These are phyloP conservation scores for Colletes gigas DNA, from an alignment of 1,140 invertebrate species.

Conservation along the genomic window DNA sequence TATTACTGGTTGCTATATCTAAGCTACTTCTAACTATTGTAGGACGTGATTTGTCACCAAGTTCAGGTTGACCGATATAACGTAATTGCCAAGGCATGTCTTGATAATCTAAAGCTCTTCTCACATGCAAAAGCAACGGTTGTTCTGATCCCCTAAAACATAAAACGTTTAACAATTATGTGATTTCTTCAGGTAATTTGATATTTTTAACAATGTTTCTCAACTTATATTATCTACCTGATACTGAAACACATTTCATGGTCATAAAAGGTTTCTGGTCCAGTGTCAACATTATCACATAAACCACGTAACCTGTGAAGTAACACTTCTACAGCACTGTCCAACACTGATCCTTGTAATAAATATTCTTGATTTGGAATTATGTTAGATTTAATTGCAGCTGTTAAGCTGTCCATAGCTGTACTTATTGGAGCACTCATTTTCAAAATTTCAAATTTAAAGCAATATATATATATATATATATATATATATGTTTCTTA, in stretches of 20 bases:
- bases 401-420: constrained; percentile 88
- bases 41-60: constrained; percentile 93
- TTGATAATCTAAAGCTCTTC: constrained; percentile 88
- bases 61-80: constrained; percentile 94
- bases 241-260: constrained; percentile 93
- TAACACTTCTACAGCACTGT: constrained; percentile 95
- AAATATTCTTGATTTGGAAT: constrained; percentile 95
- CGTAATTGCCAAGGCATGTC: constrained; percentile 93
- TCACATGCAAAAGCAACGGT: constrained; percentile 87
- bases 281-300: constrained; percentile 96
- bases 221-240: constrained; percentile 73
- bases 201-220: constrained; percentile 11
- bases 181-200: background rate
- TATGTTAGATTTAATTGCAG: constrained; percentile 90
- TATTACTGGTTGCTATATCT: constrained; percentile 94
- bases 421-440: constrained; percentile 83
- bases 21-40: constrained; percentile 95
- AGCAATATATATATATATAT: no score
- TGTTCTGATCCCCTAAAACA: constrained; percentile 81
- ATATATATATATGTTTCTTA: background rate
- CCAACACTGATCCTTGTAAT: constrained; percentile 94
- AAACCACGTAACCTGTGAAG: constrained; percentile 94
- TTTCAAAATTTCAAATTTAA: constrained; percentile 27
- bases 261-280: constrained; percentile 95
- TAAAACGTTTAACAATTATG: constrained; percentile 11